These are phyloP conservation scores for Crambe crambe DNA, from an alignment of 37 sponge, comb jelly and placozoan species.

Conservation along the genomic window DNA sequence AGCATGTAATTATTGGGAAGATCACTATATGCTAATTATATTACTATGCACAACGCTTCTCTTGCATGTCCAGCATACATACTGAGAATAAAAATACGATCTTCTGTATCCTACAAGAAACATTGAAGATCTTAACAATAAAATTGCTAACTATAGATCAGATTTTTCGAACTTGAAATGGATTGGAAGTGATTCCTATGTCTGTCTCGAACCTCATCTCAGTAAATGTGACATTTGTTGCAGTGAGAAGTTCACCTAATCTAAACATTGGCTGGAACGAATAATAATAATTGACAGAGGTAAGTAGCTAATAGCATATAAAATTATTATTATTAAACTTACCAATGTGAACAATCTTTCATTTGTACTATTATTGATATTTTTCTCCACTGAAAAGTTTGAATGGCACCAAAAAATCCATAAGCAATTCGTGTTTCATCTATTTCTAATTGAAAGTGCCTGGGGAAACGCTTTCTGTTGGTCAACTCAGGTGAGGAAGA, in stretches of 20 bases:
- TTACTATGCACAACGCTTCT: constrained; percentile 4
- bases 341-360: constrained; percentile 15
- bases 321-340: constrained; percentile 7
- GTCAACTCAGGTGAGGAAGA: constrained; percentile 19
- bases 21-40: no score
- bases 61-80: constrained; percentile 25
- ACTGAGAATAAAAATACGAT: constrained; percentile 16
- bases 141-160: not conserved
- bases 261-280: not conserved
- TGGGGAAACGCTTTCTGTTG: not conserved
- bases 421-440: not conserved
- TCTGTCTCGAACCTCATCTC: constrained; percentile 1
- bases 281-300: not conserved
- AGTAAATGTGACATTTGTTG: not conserved
- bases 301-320: not conserved
- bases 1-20: no score
- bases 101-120: constrained; percentile 9
- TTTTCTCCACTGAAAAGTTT: constrained; percentile 17
- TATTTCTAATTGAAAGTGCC: constrained; percentile 32
- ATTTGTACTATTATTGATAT: constrained; percentile 24
- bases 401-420: constrained; percentile 8
- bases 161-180: not conserved
- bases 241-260: not conserved
- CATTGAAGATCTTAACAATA: not conserved
- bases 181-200: not conserved